Evolutionary conservation across 2,797 vertebrate species (phyloP).

Genomic region (Eulemur albifrons): DNA sequence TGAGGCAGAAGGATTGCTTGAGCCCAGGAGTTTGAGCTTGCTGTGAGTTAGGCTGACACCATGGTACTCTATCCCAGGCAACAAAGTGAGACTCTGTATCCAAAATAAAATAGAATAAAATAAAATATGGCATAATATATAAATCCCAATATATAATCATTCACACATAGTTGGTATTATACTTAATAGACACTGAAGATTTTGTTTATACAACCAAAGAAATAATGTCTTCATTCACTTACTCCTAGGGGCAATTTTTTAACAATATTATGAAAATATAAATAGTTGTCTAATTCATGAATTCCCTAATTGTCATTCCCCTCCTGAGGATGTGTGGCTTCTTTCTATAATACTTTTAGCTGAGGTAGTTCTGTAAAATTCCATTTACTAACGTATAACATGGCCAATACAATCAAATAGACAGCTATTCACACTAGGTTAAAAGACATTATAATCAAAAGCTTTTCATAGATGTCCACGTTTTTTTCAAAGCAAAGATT

Average conservation of each 20-base stretch:
- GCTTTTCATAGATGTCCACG: background rate
- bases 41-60: no score
- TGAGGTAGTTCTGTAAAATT: background rate
- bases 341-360: background rate
- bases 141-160: background rate
- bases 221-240: background rate
- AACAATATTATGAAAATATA: background rate
- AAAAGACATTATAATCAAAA: background rate
- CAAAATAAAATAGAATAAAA: no score
- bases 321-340: background rate
- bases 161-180: background rate
- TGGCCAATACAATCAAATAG: background rate
- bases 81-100: no score
- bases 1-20: no score
- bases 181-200: background rate
- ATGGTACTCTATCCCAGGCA: no score
- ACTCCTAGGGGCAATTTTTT: background rate
- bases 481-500: conserved; percentile 10
- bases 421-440: background rate
- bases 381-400: background rate
- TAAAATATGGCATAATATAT: background rate
- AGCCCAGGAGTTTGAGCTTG: no score
- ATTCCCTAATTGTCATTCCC: background rate
- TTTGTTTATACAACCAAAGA: background rate
- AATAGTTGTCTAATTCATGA: background rate